These are phyloP conservation scores for Orchesellides sinensis DNA, from an alignment of 2,888 invertebrate genomes.

Conservation along the genomic window DNA sequence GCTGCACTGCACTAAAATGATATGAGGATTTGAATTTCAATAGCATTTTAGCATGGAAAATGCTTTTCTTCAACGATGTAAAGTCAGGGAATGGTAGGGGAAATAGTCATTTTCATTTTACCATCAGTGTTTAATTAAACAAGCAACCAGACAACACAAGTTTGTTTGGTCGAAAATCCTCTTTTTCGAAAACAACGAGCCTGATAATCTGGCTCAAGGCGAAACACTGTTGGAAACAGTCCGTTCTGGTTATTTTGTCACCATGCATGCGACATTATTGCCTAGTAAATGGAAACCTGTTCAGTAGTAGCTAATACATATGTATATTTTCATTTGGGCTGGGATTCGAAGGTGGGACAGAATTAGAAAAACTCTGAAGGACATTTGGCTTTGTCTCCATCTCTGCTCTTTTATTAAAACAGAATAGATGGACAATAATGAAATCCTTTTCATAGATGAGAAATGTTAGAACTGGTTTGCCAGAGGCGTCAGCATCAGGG, in stretches of 20 bases:
- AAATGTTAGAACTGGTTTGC: not conserved
- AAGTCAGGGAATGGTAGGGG: not conserved
- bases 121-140: slow-evolving; percentile 34
- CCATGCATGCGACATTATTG: too few species aligned
- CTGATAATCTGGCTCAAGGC: slow-evolving; percentile 2
- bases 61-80: not conserved
- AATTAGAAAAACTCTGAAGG: slow-evolving; percentile 17
- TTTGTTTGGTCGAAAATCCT: not conserved
- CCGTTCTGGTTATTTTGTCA: too few species aligned
- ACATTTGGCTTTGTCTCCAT: slow-evolving; percentile 33
- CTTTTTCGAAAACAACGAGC: slow-evolving; percentile 8
- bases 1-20: slow-evolving; percentile 45
- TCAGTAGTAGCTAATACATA: too few species aligned
- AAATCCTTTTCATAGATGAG: not conserved
- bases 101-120: slow-evolving; percentile 1
- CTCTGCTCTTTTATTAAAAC: slow-evolving; percentile 28
- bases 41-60: not conserved
- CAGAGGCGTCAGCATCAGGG: slow-evolving; percentile 2
- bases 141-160: not conserved
- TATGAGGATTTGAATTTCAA: slow-evolving; percentile 57
- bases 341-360: slow-evolving; percentile 8
- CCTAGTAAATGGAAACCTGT: too few species aligned
- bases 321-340: not conserved
- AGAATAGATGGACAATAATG: slow-evolving; percentile 14
- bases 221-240: not conserved